phyloP scores from a whole-genome alignment of 2,797 vertebrate genomes.

The Carcharodon carcharias region DNA sequence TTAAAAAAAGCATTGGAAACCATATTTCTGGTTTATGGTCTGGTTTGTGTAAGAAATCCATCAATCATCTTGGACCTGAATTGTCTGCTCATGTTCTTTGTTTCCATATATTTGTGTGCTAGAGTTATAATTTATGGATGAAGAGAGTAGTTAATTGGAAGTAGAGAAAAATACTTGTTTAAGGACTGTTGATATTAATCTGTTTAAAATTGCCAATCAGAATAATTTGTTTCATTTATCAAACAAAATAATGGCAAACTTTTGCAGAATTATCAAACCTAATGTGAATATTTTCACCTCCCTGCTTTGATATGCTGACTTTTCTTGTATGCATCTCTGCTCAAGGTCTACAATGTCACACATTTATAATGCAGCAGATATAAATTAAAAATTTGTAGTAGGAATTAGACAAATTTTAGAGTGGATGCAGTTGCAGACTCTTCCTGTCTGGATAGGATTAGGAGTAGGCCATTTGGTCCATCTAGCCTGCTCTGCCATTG shows the following conservation, averaged over 20 bases:
- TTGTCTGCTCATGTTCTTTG: not conserved
- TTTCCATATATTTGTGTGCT: not conserved
- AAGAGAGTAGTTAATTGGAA: not conserved
- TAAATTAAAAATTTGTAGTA: no score
- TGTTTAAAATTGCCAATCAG: not conserved
- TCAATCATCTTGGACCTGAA: slow-evolving; percentile 47
- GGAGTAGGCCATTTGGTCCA: no score
- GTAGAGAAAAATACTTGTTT: not conserved
- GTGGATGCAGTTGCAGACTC: not conserved
- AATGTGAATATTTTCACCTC: not conserved
- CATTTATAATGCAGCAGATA: not conserved
- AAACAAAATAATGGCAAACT: not conserved
- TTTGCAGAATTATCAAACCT: not conserved
- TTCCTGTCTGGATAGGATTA: no score
- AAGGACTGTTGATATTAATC: not conserved
- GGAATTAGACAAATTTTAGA: not conserved
- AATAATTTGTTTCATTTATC: not conserved
- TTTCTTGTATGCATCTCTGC: not conserved
- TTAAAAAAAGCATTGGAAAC: slow-evolving; percentile 24
- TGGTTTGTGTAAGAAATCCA: slow-evolving; percentile 59
- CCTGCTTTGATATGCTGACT: not conserved
- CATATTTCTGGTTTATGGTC: slow-evolving; percentile 64
- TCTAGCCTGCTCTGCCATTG: no score
- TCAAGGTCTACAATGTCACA: not conserved
- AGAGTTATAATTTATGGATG: not conserved